These are phyloP conservation scores for Cyprinella venusta DNA, from an alignment of 2,797 vertebrate species.

Conservation along the genomic window DNA sequence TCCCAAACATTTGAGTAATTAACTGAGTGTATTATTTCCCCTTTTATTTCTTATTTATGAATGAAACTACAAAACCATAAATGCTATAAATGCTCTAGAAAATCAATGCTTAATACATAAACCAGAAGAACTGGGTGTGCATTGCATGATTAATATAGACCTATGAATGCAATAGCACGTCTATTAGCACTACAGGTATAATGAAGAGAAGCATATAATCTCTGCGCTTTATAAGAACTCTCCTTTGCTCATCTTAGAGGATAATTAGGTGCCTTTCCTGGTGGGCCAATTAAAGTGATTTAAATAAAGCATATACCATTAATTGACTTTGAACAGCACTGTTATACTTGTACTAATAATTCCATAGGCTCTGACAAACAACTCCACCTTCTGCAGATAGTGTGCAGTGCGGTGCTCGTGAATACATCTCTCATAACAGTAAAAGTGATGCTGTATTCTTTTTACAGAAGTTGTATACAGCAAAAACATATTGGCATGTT, in stretches of 20 bases:
- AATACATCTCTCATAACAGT: not conserved
- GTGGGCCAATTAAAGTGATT: conserved; percentile 68
- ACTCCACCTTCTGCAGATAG: not conserved
- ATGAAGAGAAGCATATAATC: conserved; percentile 56
- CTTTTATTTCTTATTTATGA: not conserved
- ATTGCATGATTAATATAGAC: not conserved
- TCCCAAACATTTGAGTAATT: too few relatives aligned
- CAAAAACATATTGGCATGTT: conserved; percentile 2
- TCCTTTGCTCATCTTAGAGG: conserved; percentile 59
- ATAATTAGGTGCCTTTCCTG: conserved; percentile 61
- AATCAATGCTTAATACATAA: too few relatives aligned
- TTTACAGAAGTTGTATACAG: not conserved
- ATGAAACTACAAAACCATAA: not conserved
- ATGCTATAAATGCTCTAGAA: not conserved
- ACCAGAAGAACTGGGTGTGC: not conserved
- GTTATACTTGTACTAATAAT: conserved; percentile 11
- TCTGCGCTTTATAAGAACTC: conserved; percentile 61
- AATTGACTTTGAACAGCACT: not conserved
- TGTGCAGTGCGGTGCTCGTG: not conserved
- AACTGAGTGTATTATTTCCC: not conserved
- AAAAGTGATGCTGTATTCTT: conserved; percentile 4
- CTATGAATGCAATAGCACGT: conserved; percentile 3
- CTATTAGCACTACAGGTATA: conserved; percentile 17
- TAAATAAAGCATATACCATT: conserved; percentile 21
- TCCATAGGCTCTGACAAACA: conserved; percentile 13